A percentile compares a stretch with the other conserved stretches of the same genome.
Evolutionary conservation across 1,140 invertebrate species (phyloP).

Genomic region (Dinoponera quadriceps): DNA sequence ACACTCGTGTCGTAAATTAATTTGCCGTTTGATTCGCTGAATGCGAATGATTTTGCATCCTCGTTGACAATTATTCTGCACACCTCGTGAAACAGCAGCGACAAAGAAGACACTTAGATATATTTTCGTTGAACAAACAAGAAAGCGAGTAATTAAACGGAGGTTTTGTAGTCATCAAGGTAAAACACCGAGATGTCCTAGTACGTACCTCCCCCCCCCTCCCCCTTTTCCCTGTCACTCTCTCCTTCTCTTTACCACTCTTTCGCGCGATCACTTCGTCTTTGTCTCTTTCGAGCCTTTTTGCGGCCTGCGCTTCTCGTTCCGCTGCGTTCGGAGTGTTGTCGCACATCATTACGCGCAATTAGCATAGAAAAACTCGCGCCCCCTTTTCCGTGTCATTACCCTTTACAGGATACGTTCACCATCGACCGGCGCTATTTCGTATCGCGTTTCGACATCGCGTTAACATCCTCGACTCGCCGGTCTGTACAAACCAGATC

Average conservation of each 20-base stretch:
- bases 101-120: slow-evolving; percentile 32
- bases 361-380: slow-evolving; percentile 66
- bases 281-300: slow-evolving; percentile 37
- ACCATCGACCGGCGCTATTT: slow-evolving; percentile 5
- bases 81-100: not conserved
- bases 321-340: slow-evolving; percentile 28
- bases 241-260: not conserved
- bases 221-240: not conserved
- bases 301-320: slow-evolving; percentile 1
- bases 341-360: slow-evolving; percentile 59
- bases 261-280: slow-evolving; percentile 6
- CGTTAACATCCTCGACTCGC: not conserved
- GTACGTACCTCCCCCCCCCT: not conserved
- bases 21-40: not conserved
- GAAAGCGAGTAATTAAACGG: slow-evolving; percentile 63
- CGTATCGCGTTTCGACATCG: slow-evolving; percentile 15
- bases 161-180: slow-evolving; percentile 56
- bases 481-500: not conserved
- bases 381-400: slow-evolving; percentile 64
- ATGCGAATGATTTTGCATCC: slow-evolving; percentile 16
- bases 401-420: slow-evolving; percentile 56
- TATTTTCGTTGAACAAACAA: slow-evolving; percentile 38
- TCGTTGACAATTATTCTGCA: slow-evolving; percentile 5
- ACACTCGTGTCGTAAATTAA: not conserved
- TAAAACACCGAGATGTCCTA: slow-evolving; percentile 1